Conservation (phyloP, 2,888 invertebrate genomes). For the Mactromeris polynyma region DNA sequence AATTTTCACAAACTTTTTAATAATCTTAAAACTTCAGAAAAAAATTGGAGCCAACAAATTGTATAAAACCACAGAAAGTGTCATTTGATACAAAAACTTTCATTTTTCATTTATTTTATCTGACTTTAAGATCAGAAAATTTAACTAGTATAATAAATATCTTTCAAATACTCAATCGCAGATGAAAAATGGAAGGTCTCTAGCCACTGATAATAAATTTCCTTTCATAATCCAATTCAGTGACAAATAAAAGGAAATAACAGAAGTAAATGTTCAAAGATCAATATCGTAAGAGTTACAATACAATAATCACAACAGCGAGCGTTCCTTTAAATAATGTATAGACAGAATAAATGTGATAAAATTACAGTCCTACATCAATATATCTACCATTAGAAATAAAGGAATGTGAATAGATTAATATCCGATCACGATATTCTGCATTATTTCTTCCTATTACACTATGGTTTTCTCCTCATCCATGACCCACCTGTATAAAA, state of each 20-base stretch:
- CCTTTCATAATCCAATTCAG: not conserved
- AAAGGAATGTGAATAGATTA: not conserved
- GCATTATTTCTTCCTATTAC: not conserved
- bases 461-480: not conserved
- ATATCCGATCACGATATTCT: not conserved
- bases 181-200: not conserved
- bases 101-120: not conserved
- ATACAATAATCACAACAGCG: not conserved
- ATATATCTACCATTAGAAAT: not conserved
- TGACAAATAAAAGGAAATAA: not conserved
- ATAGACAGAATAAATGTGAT: not conserved
- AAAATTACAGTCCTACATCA: not conserved
- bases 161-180: not conserved
- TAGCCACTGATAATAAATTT: constrained; percentile 11
- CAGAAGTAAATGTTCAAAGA: not conserved
- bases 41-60: too few species aligned
- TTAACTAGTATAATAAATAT: not conserved
- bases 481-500: not conserved
- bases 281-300: constrained; percentile 2
- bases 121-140: not conserved
- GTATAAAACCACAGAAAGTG: too few species aligned
- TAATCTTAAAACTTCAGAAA: too few species aligned
- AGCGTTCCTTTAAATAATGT: not conserved
- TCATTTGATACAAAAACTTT: not conserved
- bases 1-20: too few species aligned